Conservation (phyloP, 2,797 vertebrate species). For the Halcyon badia region DNA sequence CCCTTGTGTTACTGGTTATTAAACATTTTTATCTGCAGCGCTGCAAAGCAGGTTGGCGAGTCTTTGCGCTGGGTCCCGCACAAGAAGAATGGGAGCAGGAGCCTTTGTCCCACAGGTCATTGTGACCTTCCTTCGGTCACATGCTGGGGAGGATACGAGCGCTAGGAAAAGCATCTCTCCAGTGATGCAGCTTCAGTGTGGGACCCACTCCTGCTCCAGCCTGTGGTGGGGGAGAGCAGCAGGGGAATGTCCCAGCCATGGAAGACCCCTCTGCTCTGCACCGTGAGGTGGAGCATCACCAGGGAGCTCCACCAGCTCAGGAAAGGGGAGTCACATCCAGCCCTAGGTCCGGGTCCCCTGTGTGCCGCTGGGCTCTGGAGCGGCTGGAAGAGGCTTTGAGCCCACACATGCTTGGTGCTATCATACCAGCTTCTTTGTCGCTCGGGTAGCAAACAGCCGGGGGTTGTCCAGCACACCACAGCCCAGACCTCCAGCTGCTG, state of each 20-base stretch:
- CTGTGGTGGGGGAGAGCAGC: not conserved
- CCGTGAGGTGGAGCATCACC: rapidly evolving
- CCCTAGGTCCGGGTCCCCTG: rapidly evolving
- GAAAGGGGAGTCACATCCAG: not conserved
- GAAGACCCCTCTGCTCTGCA: not conserved
- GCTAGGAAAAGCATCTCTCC: not conserved
- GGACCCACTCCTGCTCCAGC: not conserved
- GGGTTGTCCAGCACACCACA: not conserved
- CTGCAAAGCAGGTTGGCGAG: not conserved
- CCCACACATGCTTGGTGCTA: rapidly evolving
- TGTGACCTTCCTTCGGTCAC: rapidly evolving
- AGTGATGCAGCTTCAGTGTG: not conserved
- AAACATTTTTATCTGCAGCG: not conserved
- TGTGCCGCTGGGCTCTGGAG: not conserved
- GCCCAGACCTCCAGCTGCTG: not conserved
- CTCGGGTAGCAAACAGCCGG: rapidly evolving
- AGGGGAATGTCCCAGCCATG: rapidly evolving
- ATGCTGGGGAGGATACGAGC: rapidly evolving
- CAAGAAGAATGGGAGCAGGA: rapidly evolving
- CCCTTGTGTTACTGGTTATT: not conserved
- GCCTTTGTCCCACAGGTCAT: not conserved
- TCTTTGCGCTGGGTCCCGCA: not conserved
- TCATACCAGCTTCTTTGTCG: not conserved
- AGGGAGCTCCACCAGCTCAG: not conserved
- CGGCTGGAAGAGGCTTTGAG: not conserved